Evolutionary conservation across 2,797 vertebrate genomes (phyloP).

Genomic region (Hipposideros larvatus): DNA sequence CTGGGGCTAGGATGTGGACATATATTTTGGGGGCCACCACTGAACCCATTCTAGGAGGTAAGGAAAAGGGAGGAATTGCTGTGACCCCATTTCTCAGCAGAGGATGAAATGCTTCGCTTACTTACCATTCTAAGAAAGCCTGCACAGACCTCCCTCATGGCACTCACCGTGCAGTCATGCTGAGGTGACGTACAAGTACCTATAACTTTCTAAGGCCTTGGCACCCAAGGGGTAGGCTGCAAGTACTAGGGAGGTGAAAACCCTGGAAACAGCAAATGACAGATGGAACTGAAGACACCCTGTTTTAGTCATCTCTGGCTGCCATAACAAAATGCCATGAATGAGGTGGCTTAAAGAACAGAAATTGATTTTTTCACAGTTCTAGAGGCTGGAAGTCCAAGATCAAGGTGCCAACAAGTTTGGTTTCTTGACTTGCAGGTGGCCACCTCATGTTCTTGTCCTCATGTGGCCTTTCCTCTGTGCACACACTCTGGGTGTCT

Average conservation of each 20-base stretch:
- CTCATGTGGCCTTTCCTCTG: neutral
- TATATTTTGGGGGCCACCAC: neutral
- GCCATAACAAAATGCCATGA: neutral
- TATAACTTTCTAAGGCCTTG: too few relatives aligned
- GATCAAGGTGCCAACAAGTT: neutral
- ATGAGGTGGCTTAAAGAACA: neutral
- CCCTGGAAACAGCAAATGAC: neutral
- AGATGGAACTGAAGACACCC: neutral
- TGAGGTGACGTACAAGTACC: fast-evolving
- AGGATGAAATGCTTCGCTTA: neutral
- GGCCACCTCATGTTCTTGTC: neutral
- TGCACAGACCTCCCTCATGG: neutral
- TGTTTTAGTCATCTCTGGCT: neutral
- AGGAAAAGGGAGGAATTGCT: neutral
- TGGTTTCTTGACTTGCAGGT: neutral
- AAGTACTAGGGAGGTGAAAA: neutral
- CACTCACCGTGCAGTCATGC: fast-evolving
- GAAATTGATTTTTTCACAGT: neutral
- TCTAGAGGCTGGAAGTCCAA: neutral
- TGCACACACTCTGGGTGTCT: fast-evolving
- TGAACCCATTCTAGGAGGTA: too few relatives aligned
- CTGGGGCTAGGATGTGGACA: fast-evolving
- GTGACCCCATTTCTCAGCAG: neutral
- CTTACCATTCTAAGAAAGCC: neutral
- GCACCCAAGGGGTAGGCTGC: neutral